These are phyloP conservation scores for Crambe crambe DNA, from an alignment of 37 sponge, comb jelly and placozoan species.

Conservation along the genomic window DNA sequence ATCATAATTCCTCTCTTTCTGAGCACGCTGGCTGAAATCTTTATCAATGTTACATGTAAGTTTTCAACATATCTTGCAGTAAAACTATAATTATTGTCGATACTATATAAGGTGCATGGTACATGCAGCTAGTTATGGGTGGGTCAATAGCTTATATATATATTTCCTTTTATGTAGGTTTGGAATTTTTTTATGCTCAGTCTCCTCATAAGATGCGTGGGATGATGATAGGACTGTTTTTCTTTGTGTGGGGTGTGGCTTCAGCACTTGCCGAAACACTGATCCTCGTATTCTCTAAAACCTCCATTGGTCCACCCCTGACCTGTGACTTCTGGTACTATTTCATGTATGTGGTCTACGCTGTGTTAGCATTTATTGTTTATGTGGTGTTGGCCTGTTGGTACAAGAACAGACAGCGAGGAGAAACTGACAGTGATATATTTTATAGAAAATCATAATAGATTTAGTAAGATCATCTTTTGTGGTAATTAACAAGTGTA, in stretches of 20 bases:
- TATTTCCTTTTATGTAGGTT: conserved; percentile 21
- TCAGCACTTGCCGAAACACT: conserved; percentile 13
- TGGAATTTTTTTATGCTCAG: conserved; percentile 65
- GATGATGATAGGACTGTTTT: conserved; percentile 47
- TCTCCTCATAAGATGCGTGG: conserved; percentile 54
- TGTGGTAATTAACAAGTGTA: background rate
- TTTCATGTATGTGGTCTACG: background rate
- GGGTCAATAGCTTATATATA: no score
- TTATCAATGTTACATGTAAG: conserved; percentile 31
- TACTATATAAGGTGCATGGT: no score
- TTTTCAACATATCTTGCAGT: background rate
- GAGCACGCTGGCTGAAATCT: conserved; percentile 23
- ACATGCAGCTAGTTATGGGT: no score
- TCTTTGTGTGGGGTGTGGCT: conserved; percentile 34
- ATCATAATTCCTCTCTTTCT: conserved; percentile 14
- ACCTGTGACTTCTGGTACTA: conserved; percentile 30
- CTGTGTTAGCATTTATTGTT: background rate
- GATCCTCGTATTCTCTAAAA: background rate
- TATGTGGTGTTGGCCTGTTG: background rate
- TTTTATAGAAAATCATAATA: background rate
- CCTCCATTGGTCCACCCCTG: background rate
- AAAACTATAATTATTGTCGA: background rate
- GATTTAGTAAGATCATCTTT: background rate
- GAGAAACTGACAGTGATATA: conserved; percentile 2
- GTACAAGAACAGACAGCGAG: conserved; percentile 29